A percentile compares a stretch with the other conserved stretches of the same genome.
phyloP scores from a whole-genome alignment of 2,113 vertebrate species.

The Agapornis roseicollis region DNA sequence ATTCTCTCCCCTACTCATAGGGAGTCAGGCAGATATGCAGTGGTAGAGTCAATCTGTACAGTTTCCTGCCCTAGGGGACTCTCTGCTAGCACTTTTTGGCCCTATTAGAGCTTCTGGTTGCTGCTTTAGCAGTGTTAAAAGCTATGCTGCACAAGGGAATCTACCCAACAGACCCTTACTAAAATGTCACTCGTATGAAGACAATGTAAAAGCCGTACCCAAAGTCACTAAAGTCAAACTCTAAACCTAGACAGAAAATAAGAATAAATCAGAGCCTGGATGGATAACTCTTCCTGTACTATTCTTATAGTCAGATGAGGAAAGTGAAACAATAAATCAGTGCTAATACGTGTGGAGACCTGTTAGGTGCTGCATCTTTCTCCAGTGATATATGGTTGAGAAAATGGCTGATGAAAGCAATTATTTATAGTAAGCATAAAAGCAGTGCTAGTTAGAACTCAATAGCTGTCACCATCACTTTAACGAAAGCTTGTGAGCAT shows the following conservation, averaged over 20 bases:
- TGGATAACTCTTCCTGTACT: neutral
- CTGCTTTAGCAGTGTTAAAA: slow-evolving; percentile 46
- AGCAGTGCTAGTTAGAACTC: slow-evolving; percentile 15
- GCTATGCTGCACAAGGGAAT: neutral
- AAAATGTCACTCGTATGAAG: neutral
- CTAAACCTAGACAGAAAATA: slow-evolving; percentile 2
- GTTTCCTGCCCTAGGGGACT: neutral
- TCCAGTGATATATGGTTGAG: neutral
- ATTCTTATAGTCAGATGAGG: neutral
- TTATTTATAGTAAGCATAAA: slow-evolving; percentile 58
- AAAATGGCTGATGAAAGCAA: slow-evolving; percentile 26
- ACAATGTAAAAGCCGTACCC: neutral
- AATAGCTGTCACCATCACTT: neutral
- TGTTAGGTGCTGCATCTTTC: slow-evolving; percentile 38
- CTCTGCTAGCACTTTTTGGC: neutral
- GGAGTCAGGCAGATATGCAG: neutral
- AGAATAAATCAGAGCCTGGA: neutral
- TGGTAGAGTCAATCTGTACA: neutral
- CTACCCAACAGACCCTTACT: neutral
- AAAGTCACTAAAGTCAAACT: slow-evolving; percentile 34
- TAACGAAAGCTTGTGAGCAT: neutral
- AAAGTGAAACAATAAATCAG: slow-evolving; percentile 42
- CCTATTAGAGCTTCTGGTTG: neutral
- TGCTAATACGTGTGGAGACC: slow-evolving; percentile 2
- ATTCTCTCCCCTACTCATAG: fast-evolving